Evolutionary conservation across 2,797 vertebrate species (phyloP), one percentile per base, ranked within the genome.

Genomic region (Euthynnus affinis): DNA sequence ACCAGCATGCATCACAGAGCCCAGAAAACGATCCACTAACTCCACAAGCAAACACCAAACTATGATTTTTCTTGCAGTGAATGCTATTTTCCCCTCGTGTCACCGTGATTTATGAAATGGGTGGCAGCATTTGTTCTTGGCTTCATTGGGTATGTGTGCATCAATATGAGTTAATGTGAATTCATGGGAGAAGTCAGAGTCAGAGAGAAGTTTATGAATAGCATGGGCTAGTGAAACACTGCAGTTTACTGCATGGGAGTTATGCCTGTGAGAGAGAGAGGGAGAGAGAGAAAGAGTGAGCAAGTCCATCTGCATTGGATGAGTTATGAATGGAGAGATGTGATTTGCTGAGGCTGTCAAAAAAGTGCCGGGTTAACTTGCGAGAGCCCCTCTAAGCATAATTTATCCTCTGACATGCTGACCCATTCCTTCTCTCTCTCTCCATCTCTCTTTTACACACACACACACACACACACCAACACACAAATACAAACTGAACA

Each of bases 91-190:
- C 44, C 70, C 73, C 46, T 37, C 1, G 27, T 82, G 87, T 84
- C 85, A 87, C 64, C 15, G 18, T 89, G 91, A 93, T 87, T 93
- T 92, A 90, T 92, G 79, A 71, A 79, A 80, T 17, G 52, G 59
- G 74, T 77, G 82, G 78, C 80, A 71, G 79, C 84, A 88, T 93
- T 94, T 78, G 71, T 86, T 90, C 71, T 66, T 61, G 69, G 77
- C 77, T 83, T 84, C 74, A 68, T 55, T 83, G 84, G 55, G 67
- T 81, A 62, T 64, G 60, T 74, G 59, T 60, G 49, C 70, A 80
- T 84, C 51, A 63, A 70, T 75, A 63, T 55, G 80, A 75, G 75
- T 81, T 82, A 84, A 85, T 80, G 69, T 82, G 71, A 81, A 79
- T 78, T 82, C 62, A 81, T 71, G 74, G 73, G 56, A 75, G 73